Conservation (phyloP, 2,113 vertebrate species). For the Vulpes ferrilata region DNA sequence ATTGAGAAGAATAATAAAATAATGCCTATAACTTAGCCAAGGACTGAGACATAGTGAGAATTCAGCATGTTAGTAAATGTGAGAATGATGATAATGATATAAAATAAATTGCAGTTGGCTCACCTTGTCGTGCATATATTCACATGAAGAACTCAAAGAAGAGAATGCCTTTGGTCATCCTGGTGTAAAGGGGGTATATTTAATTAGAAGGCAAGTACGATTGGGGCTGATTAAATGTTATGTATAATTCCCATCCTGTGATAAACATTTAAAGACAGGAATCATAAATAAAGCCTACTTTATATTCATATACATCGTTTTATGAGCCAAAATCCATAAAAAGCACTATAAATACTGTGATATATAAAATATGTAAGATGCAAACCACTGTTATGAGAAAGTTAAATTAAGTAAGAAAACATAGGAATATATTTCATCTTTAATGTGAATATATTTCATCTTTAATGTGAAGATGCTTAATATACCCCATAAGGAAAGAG, state of each 20-base stretch:
- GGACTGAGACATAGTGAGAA: not conserved
- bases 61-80: not conserved
- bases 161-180: not conserved
- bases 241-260: not conserved
- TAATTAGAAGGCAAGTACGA: not conserved
- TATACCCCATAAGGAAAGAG: not conserved
- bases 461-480: constrained; percentile 64
- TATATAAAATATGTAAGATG: constrained; percentile 50
- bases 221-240: not conserved
- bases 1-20: not conserved
- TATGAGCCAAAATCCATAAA: constrained; percentile 49
- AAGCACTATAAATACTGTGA: not conserved
- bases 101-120: not conserved
- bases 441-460: constrained; percentile 61
- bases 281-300: constrained; percentile 52
- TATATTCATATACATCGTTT: constrained; percentile 9
- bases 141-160: not conserved
- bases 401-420: constrained; percentile 64
- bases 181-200: not conserved
- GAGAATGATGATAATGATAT: not conserved
- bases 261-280: constrained; percentile 44
- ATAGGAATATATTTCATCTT: constrained; percentile 51
- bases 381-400: constrained; percentile 5
- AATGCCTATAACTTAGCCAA: not conserved
- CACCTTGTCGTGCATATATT: not conserved